Evolutionary conservation across 1,140 invertebrate genomes (phyloP), one percentile per base, ranked within the genome.

Genomic region (Brachionus asplanchnoidis): DNA sequence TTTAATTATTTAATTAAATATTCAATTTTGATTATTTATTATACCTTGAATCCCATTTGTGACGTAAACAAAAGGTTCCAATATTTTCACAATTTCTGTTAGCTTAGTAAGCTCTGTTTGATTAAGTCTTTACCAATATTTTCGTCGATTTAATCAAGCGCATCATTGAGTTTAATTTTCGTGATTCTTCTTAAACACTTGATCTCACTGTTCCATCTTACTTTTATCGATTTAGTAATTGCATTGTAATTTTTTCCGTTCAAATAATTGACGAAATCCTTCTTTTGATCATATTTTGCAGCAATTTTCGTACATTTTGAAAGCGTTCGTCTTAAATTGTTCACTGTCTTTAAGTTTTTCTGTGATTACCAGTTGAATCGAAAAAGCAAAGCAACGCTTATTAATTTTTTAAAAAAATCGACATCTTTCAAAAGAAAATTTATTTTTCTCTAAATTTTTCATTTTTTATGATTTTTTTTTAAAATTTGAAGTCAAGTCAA

Each of bases 151-250:
- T n/a, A 9, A 53, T 53, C 50, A n/a, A 53, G 50, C n/a, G 12
- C 65, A 32, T 66, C 65, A 28, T 66, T 66, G 6, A 26, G 28
- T 66, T 66, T 66, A 11, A 28, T 66, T 66, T 66, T 26, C 4
- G 28, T 28, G 14, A 66, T 66, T 26, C 23, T 28, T 28, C 28
- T 66, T 66, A 66, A 66, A 66, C 65, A 66, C 14, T 66, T 66
- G 14, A 66, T 26, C 65, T 66, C 65, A 66, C 65, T 66, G 65
- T 66, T 66, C 23, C 65, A 66, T 66, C 65, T 66, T 26, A 66
- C 23, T 66, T 66, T 32, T 26, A 32, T 66, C 9, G 65, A 17
- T 26, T 66, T 66, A 28, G 20, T 28, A 32, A 66, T 66, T 32
- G 65, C 11, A 53, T 53, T 53, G 11, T 8, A n/a, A 53, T n/a